Evolutionary conservation across 2,113 vertebrate species (phyloP).

Genomic region (Chlamydotis undulata): DNA sequence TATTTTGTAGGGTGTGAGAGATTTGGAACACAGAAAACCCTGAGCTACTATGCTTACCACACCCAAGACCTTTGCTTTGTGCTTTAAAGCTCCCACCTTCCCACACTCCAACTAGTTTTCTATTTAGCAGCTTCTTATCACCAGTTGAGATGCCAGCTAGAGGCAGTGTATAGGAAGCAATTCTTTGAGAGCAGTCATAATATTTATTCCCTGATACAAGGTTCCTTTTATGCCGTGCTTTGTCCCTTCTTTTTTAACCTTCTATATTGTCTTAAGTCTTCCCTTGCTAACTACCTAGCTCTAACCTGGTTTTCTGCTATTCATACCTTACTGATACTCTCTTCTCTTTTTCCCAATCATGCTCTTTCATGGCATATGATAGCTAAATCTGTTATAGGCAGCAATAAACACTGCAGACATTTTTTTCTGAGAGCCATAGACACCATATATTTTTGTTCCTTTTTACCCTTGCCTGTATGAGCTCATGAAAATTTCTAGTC

Average conservation of each 20-base stretch:
- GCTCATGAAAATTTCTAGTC: not conserved
- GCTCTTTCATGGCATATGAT: constrained; percentile 32
- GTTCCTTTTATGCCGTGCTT: not conserved
- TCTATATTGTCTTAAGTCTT: not conserved
- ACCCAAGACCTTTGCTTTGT: not conserved
- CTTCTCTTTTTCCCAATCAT: constrained; percentile 24
- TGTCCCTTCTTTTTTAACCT: not conserved
- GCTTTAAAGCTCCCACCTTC: not conserved
- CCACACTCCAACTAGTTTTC: not conserved
- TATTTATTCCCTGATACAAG: not conserved
- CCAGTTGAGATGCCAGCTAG: not conserved
- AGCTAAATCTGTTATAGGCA: not conserved
- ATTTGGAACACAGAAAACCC: not conserved
- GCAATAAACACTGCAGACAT: constrained; percentile 13
- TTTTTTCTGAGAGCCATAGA: not conserved
- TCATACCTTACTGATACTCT: not conserved
- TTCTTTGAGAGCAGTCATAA: not conserved
- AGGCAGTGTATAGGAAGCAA: not conserved
- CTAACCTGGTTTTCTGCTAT: constrained; percentile 35
- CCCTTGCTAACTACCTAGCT: not conserved
- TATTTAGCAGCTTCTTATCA: not conserved
- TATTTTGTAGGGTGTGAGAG: not conserved
- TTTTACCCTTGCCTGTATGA: not conserved
- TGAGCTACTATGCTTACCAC: not conserved
- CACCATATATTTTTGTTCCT: not conserved